phyloP scores from a whole-genome alignment of 2,888 invertebrate genomes.

The Eristalis pertinax region DNA sequence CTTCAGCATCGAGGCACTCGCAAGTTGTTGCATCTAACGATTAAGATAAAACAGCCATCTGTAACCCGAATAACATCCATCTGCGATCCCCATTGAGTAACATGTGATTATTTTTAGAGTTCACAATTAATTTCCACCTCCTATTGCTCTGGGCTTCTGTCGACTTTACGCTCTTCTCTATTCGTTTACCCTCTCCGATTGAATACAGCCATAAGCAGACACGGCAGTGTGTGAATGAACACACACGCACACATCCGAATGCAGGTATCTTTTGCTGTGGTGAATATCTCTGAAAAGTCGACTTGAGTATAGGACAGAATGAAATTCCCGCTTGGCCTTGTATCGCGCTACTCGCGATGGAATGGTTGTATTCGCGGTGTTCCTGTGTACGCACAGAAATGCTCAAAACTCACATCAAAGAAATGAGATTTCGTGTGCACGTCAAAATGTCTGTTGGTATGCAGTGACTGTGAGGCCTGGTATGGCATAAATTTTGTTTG shows the following conservation, averaged over 20 bases:
- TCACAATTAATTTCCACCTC: constrained; percentile 44
- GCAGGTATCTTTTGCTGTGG: constrained; percentile 25
- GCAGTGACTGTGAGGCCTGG: background rate
- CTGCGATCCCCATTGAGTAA: constrained; percentile 44
- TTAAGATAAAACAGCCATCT: constrained; percentile 46
- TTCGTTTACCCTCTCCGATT: background rate
- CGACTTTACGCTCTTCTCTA: constrained; percentile 1
- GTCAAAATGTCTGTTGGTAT: constrained; percentile 43
- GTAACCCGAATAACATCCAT: constrained; percentile 52
- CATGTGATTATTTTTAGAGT: constrained; percentile 69
- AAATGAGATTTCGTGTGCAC: constrained; percentile 25
- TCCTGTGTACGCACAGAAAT: constrained; percentile 31
- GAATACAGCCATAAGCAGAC: background rate
- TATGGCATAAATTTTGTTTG: constrained; percentile 22
- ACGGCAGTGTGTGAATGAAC: background rate
- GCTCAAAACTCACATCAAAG: constrained; percentile 21
- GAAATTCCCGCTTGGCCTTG: constrained; percentile 38
- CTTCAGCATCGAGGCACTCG: background rate
- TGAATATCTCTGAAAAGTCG: constrained; percentile 43
- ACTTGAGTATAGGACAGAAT: background rate
- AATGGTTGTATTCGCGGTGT: constrained; percentile 6
- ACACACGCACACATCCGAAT: background rate
- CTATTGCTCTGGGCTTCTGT: constrained; percentile 10
- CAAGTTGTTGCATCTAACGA: constrained; percentile 2
- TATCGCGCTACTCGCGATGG: constrained; percentile 17